These are phyloP conservation scores for Semicossyphus pulcher DNA, from an alignment of 2,113 vertebrate species.

Conservation along the genomic window DNA sequence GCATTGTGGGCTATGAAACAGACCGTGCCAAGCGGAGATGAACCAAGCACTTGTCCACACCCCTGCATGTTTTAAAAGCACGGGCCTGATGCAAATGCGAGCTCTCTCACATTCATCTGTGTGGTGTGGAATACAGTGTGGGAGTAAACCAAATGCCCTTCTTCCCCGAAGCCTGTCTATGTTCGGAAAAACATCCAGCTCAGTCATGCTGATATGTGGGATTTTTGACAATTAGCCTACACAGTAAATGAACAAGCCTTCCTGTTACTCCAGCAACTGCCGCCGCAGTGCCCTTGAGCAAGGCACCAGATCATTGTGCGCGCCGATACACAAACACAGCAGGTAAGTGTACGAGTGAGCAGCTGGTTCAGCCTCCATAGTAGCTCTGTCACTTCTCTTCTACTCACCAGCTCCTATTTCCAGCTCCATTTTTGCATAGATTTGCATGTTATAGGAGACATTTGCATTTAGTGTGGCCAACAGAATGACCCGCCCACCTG, in stretches of 20 bases:
- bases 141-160: constrained; percentile 49
- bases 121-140: constrained; percentile 53
- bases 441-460: constrained; percentile 56
- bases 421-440: constrained; percentile 51
- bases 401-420: not conserved
- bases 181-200: constrained; percentile 29
- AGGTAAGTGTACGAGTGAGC: not conserved
- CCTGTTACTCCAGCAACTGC: constrained; percentile 8
- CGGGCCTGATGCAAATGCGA: constrained; percentile 41
- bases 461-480: constrained; percentile 51
- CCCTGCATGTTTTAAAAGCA: constrained; percentile 49
- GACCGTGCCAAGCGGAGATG: constrained; percentile 11
- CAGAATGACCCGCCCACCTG: constrained; percentile 43
- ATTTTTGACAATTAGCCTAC: constrained; percentile 41
- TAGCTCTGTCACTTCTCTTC: constrained; percentile 7
- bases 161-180: constrained; percentile 38
- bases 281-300: constrained; percentile 9
- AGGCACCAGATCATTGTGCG: not conserved
- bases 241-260: constrained; percentile 15
- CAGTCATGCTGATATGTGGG: constrained; percentile 53
- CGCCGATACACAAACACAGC: not conserved
- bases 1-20: not conserved
- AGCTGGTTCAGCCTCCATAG: not conserved
- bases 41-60: constrained; percentile 31
- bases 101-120: constrained; percentile 49